phyloP scores from a whole-genome alignment of 37 sponge, comb jelly and placozoan genomes.

The Axinella damicornis region DNA sequence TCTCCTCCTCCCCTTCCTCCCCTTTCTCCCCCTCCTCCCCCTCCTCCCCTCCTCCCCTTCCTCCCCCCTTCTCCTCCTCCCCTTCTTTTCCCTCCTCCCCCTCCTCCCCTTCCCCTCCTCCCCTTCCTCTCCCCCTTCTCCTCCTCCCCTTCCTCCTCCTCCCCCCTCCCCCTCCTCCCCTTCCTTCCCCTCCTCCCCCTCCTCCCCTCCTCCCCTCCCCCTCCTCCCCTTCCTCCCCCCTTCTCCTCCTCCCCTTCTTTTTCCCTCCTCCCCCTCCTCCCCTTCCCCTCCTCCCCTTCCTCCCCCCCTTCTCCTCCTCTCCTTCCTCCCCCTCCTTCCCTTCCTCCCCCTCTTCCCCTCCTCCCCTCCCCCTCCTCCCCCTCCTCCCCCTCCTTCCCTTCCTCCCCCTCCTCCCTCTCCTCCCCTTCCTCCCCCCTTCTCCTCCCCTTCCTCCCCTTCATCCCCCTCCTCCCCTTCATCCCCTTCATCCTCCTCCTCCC shows the following conservation, averaged over 20 bases:
- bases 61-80: neutral
- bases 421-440: no score
- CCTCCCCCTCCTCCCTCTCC: neutral
- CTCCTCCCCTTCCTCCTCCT: no score
- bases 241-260: neutral
- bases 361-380: neutral
- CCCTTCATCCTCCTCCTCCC: no score
- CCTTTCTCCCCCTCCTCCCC: no score
- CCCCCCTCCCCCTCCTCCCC: no score
- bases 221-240: neutral
- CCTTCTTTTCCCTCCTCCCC: neutral
- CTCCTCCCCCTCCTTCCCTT: no score
- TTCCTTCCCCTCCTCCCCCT: no score
- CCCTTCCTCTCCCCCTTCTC: neutral
- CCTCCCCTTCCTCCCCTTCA: no score
- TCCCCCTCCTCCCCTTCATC: no score
- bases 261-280: conserved; percentile 5
- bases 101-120: neutral
- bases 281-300: conserved; percentile 6
- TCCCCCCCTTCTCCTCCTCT: conserved; percentile 4
- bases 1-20: no score
- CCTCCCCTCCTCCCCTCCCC: neutral
- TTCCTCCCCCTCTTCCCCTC: neutral
- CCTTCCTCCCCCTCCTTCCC: neutral
- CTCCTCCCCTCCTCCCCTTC: no score